Base-by-base conservation (phyloP, 2,113 vertebrate species). In the Elephas maximus region DNA sequence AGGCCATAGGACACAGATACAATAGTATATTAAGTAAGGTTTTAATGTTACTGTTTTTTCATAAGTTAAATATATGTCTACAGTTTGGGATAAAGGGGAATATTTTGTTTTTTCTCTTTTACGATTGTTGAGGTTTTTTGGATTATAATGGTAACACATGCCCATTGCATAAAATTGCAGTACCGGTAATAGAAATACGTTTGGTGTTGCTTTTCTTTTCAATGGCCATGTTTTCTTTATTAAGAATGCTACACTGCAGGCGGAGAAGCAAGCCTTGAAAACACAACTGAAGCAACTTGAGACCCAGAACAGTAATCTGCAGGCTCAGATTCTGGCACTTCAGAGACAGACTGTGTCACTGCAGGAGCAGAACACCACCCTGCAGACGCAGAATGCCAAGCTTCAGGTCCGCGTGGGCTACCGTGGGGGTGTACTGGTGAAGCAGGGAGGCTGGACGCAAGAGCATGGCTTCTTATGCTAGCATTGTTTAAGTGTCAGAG, bases 171-270 rank as follows among this genome's bases (percentile, higher is more conserved):
- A 92, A 93, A 93, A 93, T 94, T 77, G 0, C 18, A 48, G 30
- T 83, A 63, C 62, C 71, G 95, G 41, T 94, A 94, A 95, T 41
- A 90, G 78, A 96, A 94, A 62, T 85, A 83, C 78, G 9, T 90
- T 95, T 95, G 15, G 62, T 87, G 2, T 87, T 95, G 69, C 24
- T 48, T 87, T 95, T 82, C 77, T 74, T 77, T 93, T 90, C 65
- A 88, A 96, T 96, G 51, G 71, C 33, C 98, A 21, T 92, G 65
- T 96, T 95, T 93, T 76, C 85, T 86, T 73, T 95, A 76, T 41
- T 26, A 98, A 99, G 99, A 99, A 99, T 95, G 99, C 99, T 65
- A 99, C 99, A 0, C 98, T 99, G 92, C 99, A 99, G 98, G 99
- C 99, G 2, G 99, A 99, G 98, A 99, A 99, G 93, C 99, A 99